Percentiles rank a stretch among this genome's conserved stretches.
These are phyloP conservation scores for Pseudococcus jackbeardsleyi DNA, from an alignment of 2,888 invertebrate species.

Conservation along the genomic window DNA sequence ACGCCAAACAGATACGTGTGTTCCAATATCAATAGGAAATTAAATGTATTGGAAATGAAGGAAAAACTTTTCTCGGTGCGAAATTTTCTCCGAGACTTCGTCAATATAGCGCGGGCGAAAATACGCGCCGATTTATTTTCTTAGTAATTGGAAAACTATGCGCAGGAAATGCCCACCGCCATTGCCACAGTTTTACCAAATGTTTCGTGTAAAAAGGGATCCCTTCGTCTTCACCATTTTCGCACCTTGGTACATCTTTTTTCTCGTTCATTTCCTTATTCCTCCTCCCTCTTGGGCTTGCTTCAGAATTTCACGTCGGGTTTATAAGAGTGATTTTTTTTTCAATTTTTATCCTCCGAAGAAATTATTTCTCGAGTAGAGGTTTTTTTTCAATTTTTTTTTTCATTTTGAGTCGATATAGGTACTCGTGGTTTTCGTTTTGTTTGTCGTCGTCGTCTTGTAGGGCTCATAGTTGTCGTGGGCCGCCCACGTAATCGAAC, in stretches of 20 bases:
- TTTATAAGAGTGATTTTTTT: background rate
- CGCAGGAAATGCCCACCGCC: background rate
- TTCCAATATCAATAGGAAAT: slow-evolving; percentile 50
- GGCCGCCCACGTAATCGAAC: background rate
- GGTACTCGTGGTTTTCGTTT: background rate
- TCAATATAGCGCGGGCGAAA: background rate
- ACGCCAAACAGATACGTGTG: slow-evolving; percentile 50
- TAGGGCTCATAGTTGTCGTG: background rate
- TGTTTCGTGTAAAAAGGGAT: background rate
- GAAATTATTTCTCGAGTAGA: background rate
- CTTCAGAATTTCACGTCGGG: no score
- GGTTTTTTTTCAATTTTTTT: background rate
- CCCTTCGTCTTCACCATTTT: background rate
- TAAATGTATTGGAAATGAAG: slow-evolving; percentile 45
- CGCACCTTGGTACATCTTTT: background rate
- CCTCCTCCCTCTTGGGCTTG: no score
- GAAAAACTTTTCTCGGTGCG: slow-evolving; percentile 21
- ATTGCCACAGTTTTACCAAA: background rate
- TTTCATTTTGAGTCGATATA: background rate
- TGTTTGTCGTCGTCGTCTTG: background rate
- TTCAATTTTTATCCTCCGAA: slow-evolving; percentile 17
- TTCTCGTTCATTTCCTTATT: background rate
- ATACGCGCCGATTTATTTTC: slow-evolving; percentile 44
- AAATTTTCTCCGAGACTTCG: slow-evolving; percentile 28
- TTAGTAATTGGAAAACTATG: slow-evolving; percentile 51